phyloP scores from a whole-genome alignment of 2,888 invertebrate species.

The Coelinius sp. region DNA sequence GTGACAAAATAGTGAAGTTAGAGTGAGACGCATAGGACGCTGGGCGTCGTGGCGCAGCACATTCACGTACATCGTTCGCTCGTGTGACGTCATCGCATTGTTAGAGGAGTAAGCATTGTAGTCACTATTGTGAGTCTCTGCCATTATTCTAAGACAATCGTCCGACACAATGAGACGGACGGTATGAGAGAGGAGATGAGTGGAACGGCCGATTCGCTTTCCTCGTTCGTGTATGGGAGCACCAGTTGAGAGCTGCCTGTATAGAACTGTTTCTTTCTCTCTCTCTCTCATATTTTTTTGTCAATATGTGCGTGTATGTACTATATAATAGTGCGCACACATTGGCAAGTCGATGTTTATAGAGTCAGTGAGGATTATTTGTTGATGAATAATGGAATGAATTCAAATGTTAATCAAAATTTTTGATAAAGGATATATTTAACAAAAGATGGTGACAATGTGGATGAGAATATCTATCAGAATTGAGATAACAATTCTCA shows the following conservation, averaged over 20 bases:
- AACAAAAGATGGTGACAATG: too few relatives aligned
- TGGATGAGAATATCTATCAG: too few relatives aligned
- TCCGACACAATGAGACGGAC: constrained; percentile 50
- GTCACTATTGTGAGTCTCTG: constrained; percentile 71
- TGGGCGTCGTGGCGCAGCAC: constrained; percentile 52
- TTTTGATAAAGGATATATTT: background rate
- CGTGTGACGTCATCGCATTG: constrained; percentile 70
- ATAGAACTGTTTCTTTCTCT: constrained; percentile 5
- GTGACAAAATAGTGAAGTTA: constrained; percentile 15
- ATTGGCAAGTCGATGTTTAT: background rate
- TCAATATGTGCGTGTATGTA: background rate
- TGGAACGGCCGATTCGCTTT: constrained; percentile 41
- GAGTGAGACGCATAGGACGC: constrained; percentile 18
- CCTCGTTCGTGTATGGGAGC: constrained; percentile 37
- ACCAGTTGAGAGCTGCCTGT: constrained; percentile 16
- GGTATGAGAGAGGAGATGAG: constrained; percentile 39
- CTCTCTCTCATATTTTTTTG: background rate
- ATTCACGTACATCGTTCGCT: constrained; percentile 61
- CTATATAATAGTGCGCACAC: background rate
- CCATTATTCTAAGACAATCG: constrained; percentile 72
- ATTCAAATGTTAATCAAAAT: background rate
- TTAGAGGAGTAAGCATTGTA: constrained; percentile 72
- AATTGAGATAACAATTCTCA: too few relatives aligned
- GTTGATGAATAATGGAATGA: background rate
- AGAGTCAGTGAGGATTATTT: constrained; percentile 9